Conservation (phyloP, 2,888 invertebrate genomes). For the Notodonta dromedarius region DNA sequence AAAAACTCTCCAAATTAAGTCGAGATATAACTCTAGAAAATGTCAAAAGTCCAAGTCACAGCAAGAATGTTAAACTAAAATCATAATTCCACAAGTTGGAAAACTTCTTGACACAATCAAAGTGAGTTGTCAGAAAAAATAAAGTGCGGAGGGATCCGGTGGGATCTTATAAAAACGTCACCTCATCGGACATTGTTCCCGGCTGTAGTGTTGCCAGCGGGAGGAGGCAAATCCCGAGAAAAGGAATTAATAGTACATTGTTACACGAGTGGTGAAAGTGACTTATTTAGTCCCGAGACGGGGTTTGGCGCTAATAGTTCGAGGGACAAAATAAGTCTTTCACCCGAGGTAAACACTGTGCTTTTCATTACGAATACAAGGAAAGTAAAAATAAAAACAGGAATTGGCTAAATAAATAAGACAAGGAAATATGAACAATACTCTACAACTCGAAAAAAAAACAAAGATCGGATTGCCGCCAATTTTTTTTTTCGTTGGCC, state of each 20-base stretch:
- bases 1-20: not conserved
- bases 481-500: too few species aligned
- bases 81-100: conserved; percentile 23
- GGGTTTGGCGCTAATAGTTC: too few species aligned
- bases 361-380: too few species aligned
- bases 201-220: conserved; percentile 29
- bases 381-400: too few species aligned
- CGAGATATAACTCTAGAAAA: conserved; percentile 19
- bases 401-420: too few species aligned
- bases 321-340: too few species aligned
- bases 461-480: too few species aligned
- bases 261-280: too few species aligned
- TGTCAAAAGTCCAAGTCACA: conserved; percentile 16
- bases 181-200: conserved; percentile 52
- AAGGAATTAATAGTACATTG: not conserved
- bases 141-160: conserved; percentile 37
- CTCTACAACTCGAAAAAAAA: too few species aligned
- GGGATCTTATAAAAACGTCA: conserved; percentile 52
- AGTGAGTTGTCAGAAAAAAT: conserved; percentile 42
- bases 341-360: too few species aligned
- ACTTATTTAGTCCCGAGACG: too few species aligned
- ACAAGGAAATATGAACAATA: too few species aligned
- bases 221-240: not conserved
- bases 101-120: conserved; percentile 36
- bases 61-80: conserved; percentile 21